Evolutionary conservation across 2,888 invertebrate species (phyloP).

Genomic region (Xiphydria camelus): DNA sequence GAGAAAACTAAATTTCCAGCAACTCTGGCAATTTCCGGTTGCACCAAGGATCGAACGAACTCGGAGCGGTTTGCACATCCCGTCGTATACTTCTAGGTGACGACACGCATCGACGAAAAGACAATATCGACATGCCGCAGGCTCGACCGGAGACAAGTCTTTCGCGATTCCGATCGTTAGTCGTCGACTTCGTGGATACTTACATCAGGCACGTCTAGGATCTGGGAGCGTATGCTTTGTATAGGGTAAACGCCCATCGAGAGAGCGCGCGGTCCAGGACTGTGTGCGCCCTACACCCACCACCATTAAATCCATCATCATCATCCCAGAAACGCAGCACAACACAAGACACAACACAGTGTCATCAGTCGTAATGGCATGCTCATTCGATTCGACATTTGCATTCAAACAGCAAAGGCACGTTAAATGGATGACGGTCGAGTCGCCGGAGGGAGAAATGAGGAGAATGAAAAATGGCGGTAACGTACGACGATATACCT

Average conservation of each 20-base stretch:
- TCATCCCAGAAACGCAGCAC: constrained; percentile 62
- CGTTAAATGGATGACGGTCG: neutral
- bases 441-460: neutral
- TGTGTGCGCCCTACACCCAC: constrained; percentile 81
- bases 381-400: constrained; percentile 5
- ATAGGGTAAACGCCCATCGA: constrained; percentile 90
- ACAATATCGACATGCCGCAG: constrained; percentile 47
- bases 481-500: too few species aligned
- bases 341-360: constrained; percentile 62
- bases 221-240: constrained; percentile 85
- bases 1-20: too few species aligned
- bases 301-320: constrained; percentile 58
- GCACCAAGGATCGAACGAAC: too few species aligned
- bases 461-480: neutral
- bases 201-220: constrained; percentile 87
- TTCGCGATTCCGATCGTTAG: too few species aligned
- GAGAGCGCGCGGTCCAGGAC: constrained; percentile 88
- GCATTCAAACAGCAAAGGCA: neutral
- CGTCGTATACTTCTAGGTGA: too few species aligned
- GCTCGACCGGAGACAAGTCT: constrained; percentile 22
- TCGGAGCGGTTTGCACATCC: too few species aligned
- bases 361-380: constrained; percentile 37
- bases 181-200: constrained; percentile 61
- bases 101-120: too few species aligned
- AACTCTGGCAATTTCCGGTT: too few species aligned